phyloP scores from a whole-genome alignment of 2,113 vertebrate species.

The Anguilla japonica region DNA sequence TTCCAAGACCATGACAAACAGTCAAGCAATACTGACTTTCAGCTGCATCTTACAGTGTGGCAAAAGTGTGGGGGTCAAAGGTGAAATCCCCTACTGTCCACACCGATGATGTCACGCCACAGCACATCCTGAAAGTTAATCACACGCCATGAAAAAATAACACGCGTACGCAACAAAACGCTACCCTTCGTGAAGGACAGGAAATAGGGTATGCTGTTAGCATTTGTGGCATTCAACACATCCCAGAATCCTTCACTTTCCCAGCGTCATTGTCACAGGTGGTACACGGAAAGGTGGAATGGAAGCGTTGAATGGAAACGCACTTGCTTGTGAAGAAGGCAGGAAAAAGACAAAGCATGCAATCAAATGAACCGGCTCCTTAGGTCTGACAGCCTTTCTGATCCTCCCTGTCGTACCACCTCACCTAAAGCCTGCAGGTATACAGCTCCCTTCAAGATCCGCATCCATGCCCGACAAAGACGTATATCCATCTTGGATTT shows the following conservation, averaged over 20 bases:
- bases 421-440: slow-evolving; percentile 65
- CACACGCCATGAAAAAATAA: not conserved
- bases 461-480: slow-evolving; percentile 57
- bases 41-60: slow-evolving; percentile 57
- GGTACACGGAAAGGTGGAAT: slow-evolving; percentile 54
- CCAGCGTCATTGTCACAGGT: slow-evolving; percentile 63
- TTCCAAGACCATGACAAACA: slow-evolving; percentile 61
- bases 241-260: slow-evolving; percentile 64
- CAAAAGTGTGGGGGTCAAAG: slow-evolving; percentile 42
- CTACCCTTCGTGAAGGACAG: not conserved
- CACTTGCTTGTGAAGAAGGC: slow-evolving; percentile 59
- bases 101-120: slow-evolving; percentile 51
- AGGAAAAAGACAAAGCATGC: not conserved
- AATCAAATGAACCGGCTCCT: not conserved
- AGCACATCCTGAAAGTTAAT: slow-evolving; percentile 44
- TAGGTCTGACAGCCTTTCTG: not conserved
- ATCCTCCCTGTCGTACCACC: not conserved
- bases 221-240: slow-evolving; percentile 56
- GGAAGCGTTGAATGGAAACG: slow-evolving; percentile 27
- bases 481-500: slow-evolving; percentile 52
- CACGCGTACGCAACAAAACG: too few relatives aligned
- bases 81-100: slow-evolving; percentile 65
- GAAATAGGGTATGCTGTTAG: not conserved
- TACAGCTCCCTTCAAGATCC: slow-evolving; percentile 57
- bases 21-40: not conserved